phyloP scores from a whole-genome alignment of 2,888 invertebrate genomes.

The Dasysyrphus tricinctus region DNA sequence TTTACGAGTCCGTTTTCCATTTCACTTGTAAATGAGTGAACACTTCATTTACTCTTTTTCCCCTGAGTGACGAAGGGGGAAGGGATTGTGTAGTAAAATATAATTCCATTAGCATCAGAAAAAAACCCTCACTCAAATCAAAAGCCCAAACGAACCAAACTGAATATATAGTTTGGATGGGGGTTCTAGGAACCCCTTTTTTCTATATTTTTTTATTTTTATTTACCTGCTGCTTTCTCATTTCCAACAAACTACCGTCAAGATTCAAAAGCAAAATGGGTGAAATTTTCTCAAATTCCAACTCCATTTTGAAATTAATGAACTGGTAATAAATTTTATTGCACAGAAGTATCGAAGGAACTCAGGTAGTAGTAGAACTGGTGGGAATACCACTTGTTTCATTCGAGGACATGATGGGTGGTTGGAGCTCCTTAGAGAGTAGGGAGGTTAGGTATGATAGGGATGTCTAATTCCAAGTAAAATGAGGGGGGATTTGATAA shows the following conservation, averaged over 20 bases:
- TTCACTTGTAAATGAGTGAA: constrained; percentile 68
- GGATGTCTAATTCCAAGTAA: neutral
- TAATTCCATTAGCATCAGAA: constrained; percentile 36
- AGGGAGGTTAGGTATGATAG: neutral
- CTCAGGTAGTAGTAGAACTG: neutral
- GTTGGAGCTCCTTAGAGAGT: neutral
- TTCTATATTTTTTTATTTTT: constrained; percentile 15
- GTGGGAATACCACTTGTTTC: constrained; percentile 19
- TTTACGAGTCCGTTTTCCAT: constrained; percentile 68
- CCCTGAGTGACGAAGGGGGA: neutral
- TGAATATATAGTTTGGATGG: neutral
- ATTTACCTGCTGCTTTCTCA: constrained; percentile 22
- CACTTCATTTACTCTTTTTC: constrained; percentile 55
- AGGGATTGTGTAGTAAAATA: constrained; percentile 1
- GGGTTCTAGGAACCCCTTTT: constrained; percentile 15
- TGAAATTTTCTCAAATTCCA: constrained; percentile 48
- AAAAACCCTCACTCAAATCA: neutral
- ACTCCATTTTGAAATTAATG: constrained; percentile 70
- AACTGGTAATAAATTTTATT: constrained; percentile 71
- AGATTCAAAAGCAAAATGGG: constrained; percentile 33
- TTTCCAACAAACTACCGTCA: constrained; percentile 35
- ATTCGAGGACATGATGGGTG: neutral
- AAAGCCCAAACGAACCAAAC: constrained; percentile 2
- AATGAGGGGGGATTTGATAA: constrained; percentile 11
- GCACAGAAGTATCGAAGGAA: constrained; percentile 16